A percentile compares a stretch with the other conserved stretches of the same genome.
Evolutionary conservation across 1,140 invertebrate species (phyloP).

Genomic region (Himalopsyche phryganea): DNA sequence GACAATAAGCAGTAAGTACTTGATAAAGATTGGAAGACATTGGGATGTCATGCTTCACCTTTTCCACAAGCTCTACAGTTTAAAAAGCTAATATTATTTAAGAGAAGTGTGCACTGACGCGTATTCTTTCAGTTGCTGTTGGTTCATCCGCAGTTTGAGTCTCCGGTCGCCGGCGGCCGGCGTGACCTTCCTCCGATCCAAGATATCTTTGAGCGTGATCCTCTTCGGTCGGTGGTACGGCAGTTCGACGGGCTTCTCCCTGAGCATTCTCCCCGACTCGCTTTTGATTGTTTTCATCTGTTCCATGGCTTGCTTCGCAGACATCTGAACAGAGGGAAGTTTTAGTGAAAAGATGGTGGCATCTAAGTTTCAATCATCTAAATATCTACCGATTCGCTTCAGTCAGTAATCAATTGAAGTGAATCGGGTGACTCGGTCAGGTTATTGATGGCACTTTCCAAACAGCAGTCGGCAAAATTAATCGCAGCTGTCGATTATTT

Average conservation of each 20-base stretch:
- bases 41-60: too few species aligned
- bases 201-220: constrained; percentile 67
- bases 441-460: too few species aligned
- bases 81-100: too few species aligned
- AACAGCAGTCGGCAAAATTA: too few species aligned
- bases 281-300: constrained; percentile 56
- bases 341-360: neutral
- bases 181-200: constrained; percentile 45
- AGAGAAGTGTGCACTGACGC: constrained; percentile 46
- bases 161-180: constrained; percentile 42
- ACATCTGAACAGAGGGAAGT: constrained; percentile 43
- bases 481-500: too few species aligned
- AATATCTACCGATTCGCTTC: too few species aligned
- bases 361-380: too few species aligned
- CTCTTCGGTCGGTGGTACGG: constrained; percentile 78
- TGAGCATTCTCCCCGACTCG: constrained; percentile 63
- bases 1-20: too few species aligned
- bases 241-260: constrained; percentile 65
- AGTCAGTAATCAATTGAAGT: too few species aligned
- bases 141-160: constrained; percentile 53
- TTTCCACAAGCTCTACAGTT: too few species aligned
- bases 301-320: constrained; percentile 54
- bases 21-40: too few species aligned
- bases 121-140: constrained; percentile 53
- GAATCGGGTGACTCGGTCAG: too few species aligned